Conservation (phyloP, 2,797 vertebrate genomes). For the Rhadinocentrus ornatus region DNA sequence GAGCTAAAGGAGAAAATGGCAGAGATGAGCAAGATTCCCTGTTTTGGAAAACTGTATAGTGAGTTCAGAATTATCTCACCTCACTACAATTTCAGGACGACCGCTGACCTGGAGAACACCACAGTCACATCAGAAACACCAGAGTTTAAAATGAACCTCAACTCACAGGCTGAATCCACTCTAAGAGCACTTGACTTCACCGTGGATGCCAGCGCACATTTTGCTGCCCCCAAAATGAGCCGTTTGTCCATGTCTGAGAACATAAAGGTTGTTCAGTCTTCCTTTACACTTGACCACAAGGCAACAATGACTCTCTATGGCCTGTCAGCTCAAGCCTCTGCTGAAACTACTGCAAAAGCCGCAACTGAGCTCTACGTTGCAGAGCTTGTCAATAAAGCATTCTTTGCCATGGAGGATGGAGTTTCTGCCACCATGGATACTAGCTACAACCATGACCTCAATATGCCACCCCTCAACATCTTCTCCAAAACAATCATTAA, state of each 20-base stretch:
- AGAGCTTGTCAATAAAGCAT: slow-evolving; percentile 81
- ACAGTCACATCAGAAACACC: slow-evolving; percentile 80
- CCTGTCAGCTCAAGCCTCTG: slow-evolving; percentile 78
- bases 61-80: slow-evolving; percentile 87
- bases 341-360: slow-evolving; percentile 83
- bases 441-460: slow-evolving; percentile 86
- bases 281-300: slow-evolving; percentile 84
- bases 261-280: slow-evolving; percentile 83
- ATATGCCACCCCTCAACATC: slow-evolving; percentile 81
- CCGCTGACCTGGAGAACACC: slow-evolving; percentile 84
- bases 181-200: slow-evolving; percentile 84
- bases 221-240: slow-evolving; percentile 81
- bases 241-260: slow-evolving; percentile 84
- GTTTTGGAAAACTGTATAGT: slow-evolving; percentile 90
- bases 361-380: slow-evolving; percentile 80
- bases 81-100: slow-evolving; percentile 84
- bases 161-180: slow-evolving; percentile 84
- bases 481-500: slow-evolving; percentile 82
- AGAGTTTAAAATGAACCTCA: slow-evolving; percentile 85
- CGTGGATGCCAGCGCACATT: slow-evolving; percentile 82
- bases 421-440: slow-evolving; percentile 82
- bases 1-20: slow-evolving; percentile 83
- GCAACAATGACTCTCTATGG: slow-evolving; percentile 77
- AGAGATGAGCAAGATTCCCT: slow-evolving; percentile 84
- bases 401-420: slow-evolving; percentile 79